Conservation (phyloP, 2,113 vertebrate species). For the Rutilus rutilus region DNA sequence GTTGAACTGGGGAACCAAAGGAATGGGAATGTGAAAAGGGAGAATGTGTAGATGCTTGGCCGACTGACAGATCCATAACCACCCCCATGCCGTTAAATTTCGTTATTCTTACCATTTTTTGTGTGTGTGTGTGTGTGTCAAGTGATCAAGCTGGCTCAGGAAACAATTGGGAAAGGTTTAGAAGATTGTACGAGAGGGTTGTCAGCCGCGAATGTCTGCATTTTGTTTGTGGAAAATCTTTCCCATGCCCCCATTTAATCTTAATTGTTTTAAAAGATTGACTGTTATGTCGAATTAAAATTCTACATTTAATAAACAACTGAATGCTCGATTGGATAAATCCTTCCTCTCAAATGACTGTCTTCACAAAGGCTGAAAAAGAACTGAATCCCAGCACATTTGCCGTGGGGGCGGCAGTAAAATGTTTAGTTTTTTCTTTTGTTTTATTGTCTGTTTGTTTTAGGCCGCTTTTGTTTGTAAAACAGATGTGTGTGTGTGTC, state of each 20-base stretch:
- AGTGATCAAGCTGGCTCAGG: conserved; percentile 4
- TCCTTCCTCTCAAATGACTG: background rate
- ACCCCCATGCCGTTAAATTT: conserved; percentile 27
- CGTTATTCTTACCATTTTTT: conserved; percentile 47
- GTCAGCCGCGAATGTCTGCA: background rate
- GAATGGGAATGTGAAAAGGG: conserved; percentile 39
- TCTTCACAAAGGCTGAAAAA: background rate
- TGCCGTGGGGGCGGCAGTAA: conserved; percentile 14
- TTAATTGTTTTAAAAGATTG: conserved; percentile 22
- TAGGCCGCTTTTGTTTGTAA: conserved; percentile 12
- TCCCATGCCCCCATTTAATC: background rate
- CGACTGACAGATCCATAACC: conserved; percentile 21
- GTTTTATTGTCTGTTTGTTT: conserved; percentile 18
- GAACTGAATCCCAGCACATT: conserved; percentile 22
- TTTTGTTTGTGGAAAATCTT: conserved; percentile 14
- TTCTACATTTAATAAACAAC: background rate
- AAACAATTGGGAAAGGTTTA: background rate
- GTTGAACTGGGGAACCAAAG: conserved; percentile 15
- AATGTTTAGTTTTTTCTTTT: background rate
- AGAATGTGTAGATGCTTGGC: conserved; percentile 16
- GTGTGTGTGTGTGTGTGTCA: background rate
- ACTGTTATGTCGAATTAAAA: background rate
- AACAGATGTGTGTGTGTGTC: conserved; percentile 7
- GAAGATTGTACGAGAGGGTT: background rate
- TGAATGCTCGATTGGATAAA: background rate